Evolutionary conservation across 2,113 vertebrate genomes (phyloP), one percentile per base, ranked within the genome.

Genomic region (Peucedramus taeniatus): DNA sequence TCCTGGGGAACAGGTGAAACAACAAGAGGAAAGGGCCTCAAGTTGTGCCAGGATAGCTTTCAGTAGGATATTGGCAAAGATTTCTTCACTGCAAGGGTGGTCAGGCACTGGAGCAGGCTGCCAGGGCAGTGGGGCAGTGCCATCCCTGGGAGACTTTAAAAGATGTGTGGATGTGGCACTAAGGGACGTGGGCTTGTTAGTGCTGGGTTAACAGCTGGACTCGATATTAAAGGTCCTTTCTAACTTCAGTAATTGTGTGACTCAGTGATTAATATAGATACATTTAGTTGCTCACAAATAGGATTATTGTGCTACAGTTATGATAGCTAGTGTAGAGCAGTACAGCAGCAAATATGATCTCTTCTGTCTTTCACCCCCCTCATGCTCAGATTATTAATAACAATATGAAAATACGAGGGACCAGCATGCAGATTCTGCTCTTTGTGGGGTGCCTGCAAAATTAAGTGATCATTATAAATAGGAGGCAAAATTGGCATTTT

Each of bases 381-480:
- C 82, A 92, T 60, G 94, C 61, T 93, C 65, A 77, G 94, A 90
- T 96, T 96, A 95, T 96, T 94, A 96, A 96, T 93, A 97, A 95
- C 94, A 83, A 90, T 90, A 83, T 78, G 90, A 96, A 96, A 96
- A 96, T 95, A 94, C 3, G 56, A 94, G 64, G 88, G 90, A 92
- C 72, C 90, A 95, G 95, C 87, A 93, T 87, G 92, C 86, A 92
- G 89, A 93, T 92, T 94, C 88, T 92, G 88, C 57, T 96, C 90
- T 94, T 97, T 92, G 94, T 96, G 92, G 90, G 92, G 94, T 89
- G 92, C 86, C 93, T 89, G 90, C 47, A 86, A 93, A 94, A 95
- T 96, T 96, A 96, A 97, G 92, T 84, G 88, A 96, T 97, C 96
- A 96, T 95, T 95, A 96, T 94, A 97, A 97, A 95, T 95, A 95